A percentile compares a stretch with the other conserved stretches of the same genome.
Conservation (phyloP, 1,140 invertebrate genomes). For the Drosophila subobscura region DNA sequence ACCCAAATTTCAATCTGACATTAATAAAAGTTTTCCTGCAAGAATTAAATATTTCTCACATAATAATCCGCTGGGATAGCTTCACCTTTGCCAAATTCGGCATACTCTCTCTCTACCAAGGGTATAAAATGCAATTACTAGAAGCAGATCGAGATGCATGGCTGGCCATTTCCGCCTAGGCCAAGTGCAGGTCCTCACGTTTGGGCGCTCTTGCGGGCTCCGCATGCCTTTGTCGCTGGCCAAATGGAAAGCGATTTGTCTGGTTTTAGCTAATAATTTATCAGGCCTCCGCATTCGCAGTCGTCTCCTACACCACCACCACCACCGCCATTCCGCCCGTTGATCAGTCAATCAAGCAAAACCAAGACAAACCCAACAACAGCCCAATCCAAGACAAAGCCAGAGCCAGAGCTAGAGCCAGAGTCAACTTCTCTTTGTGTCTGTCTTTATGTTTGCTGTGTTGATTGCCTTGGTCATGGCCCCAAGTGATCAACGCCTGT, state of each 20-base stretch:
- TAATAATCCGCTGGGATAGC: too few relatives aligned
- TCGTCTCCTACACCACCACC: slow-evolving; percentile 22
- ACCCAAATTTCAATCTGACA: too few relatives aligned
- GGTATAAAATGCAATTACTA: slow-evolving; percentile 12
- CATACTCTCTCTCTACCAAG: background rate
- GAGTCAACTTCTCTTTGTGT: slow-evolving; percentile 16
- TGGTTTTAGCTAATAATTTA: slow-evolving; percentile 81
- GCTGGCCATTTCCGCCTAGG: slow-evolving; percentile 39
- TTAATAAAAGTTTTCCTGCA: too few relatives aligned
- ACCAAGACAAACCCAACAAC: slow-evolving; percentile 11
- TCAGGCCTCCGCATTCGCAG: slow-evolving; percentile 50
- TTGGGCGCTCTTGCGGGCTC: slow-evolving; percentile 7
- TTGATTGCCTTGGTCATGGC: slow-evolving; percentile 59
- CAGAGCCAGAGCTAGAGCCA: slow-evolving; percentile 22
- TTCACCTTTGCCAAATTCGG: background rate
- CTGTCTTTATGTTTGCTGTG: slow-evolving; percentile 47
- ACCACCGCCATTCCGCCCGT: slow-evolving; percentile 29
- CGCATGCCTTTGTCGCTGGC: slow-evolving; percentile 31
- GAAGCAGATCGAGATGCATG: slow-evolving; percentile 34
- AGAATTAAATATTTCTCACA: too few relatives aligned
- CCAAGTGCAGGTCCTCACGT: slow-evolving; percentile 68
- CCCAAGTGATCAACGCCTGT: slow-evolving; percentile 47
- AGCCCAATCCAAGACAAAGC: slow-evolving; percentile 10
- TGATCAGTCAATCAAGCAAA: slow-evolving; percentile 74
- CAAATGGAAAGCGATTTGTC: slow-evolving; percentile 83